These are phyloP conservation scores for Spinibarbus caldwelli DNA, from an alignment of 2,797 vertebrate species.

Conservation along the genomic window DNA sequence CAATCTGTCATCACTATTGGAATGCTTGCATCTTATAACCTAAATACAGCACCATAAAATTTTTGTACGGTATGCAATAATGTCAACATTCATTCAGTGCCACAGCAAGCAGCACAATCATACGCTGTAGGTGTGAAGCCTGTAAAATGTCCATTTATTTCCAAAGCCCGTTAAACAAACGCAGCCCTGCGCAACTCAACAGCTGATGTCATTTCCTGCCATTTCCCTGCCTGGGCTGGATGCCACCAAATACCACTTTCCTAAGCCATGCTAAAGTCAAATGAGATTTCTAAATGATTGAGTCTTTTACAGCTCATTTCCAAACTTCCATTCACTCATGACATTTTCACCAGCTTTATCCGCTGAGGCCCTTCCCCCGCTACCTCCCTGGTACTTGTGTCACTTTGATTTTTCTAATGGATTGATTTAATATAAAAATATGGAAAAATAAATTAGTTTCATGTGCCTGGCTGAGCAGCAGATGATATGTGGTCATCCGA, in stretches of 20 bases:
- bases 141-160: conserved; percentile 68
- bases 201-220: conserved; percentile 77
- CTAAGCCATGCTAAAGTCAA: conserved; percentile 59
- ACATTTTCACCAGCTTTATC: conserved; percentile 63
- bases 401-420: conserved; percentile 58
- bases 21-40: conserved; percentile 40
- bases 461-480: conserved; percentile 34
- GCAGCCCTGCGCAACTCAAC: conserved; percentile 59
- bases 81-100: conserved; percentile 10
- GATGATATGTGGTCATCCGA: conserved; percentile 18
- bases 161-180: conserved; percentile 70
- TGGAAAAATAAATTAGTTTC: conserved; percentile 42
- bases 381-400: conserved; percentile 49
- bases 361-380: conserved; percentile 50
- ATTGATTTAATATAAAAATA: conserved; percentile 62
- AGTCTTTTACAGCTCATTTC: conserved; percentile 76
- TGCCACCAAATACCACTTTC: conserved; percentile 64
- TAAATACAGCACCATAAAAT: conserved; percentile 53
- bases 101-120: conserved; percentile 65
- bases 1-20: conserved; percentile 10
- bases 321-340: conserved; percentile 69
- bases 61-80: conserved; percentile 8
- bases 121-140: conserved; percentile 53
- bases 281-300: conserved; percentile 67
- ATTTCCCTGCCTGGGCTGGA: conserved; percentile 67